Evolutionary conservation across 2,113 vertebrate genomes (phyloP).

Genomic region (Paracanthobrama guichenoti): DNA sequence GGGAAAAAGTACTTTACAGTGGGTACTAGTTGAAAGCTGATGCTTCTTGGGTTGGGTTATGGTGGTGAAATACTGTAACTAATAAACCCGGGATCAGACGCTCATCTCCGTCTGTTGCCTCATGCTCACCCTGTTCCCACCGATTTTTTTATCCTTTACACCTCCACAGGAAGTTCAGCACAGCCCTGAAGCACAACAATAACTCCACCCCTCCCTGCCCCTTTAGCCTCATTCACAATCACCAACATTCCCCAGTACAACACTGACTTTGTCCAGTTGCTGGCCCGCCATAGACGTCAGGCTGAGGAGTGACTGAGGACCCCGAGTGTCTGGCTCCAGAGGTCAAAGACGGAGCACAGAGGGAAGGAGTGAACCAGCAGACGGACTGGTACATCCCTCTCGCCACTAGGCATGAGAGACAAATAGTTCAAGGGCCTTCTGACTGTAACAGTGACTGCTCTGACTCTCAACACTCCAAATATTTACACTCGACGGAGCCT

Average conservation of each 20-base stretch:
- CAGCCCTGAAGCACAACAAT: slow-evolving; percentile 60
- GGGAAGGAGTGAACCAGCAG: slow-evolving; percentile 14
- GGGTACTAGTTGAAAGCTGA: slow-evolving; percentile 59
- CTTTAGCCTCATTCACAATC: slow-evolving; percentile 30
- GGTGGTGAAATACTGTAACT: slow-evolving; percentile 60
- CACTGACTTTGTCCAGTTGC: slow-evolving; percentile 24
- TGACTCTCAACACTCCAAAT: slow-evolving; percentile 68
- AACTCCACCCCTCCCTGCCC: background rate
- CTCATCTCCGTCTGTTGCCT: slow-evolving; percentile 70
- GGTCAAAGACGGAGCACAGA: slow-evolving; percentile 31
- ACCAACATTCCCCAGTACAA: slow-evolving; percentile 16
- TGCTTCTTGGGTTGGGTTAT: slow-evolving; percentile 26
- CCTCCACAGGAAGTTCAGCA: slow-evolving; percentile 72
- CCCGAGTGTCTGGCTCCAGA: slow-evolving; percentile 7
- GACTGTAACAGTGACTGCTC: slow-evolving; percentile 54
- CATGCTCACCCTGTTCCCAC: slow-evolving; percentile 58
- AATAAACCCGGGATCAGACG: slow-evolving; percentile 72
- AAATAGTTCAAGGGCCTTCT: slow-evolving; percentile 66
- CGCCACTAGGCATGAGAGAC: slow-evolving; percentile 44
- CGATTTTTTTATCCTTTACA: slow-evolving; percentile 71
- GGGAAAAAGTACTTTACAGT: background rate
- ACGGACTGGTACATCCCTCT: slow-evolving; percentile 44
- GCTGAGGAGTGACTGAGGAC: slow-evolving; percentile 25
- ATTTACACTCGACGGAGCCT: slow-evolving; percentile 70
- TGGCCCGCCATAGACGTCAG: slow-evolving; percentile 5